A percentile compares a stretch with the other conserved stretches of the same genome.
phyloP scores from a whole-genome alignment of 2,888 invertebrate species.

The Clistopyga incitator region DNA sequence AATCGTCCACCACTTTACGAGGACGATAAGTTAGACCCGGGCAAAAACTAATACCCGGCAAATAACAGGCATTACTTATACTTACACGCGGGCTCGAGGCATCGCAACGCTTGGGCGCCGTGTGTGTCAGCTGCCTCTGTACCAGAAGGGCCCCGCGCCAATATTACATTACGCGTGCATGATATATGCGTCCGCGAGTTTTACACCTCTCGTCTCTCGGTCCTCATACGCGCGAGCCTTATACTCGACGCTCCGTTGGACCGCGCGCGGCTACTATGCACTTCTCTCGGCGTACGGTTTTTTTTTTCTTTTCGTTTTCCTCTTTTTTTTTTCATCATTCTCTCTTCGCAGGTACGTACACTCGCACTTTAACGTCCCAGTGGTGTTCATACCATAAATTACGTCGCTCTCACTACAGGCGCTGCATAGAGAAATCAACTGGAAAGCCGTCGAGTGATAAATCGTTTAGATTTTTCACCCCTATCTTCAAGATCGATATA shows the following conservation, averaged over 20 bases:
- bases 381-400: constrained; percentile 60
- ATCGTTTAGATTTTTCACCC: constrained; percentile 20
- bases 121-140: constrained; percentile 69
- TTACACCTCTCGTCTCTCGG: constrained; percentile 53
- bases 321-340: constrained; percentile 17
- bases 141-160: constrained; percentile 69
- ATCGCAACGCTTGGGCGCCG: constrained; percentile 43
- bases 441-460: constrained; percentile 47
- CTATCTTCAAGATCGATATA: constrained; percentile 23
- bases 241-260: constrained; percentile 30
- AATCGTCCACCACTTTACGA: constrained; percentile 79
- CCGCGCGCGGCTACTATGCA: constrained; percentile 43
- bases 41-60: constrained; percentile 80
- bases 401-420: constrained; percentile 36
- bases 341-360: constrained; percentile 31
- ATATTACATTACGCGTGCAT: constrained; percentile 78
- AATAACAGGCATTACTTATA: constrained; percentile 80
- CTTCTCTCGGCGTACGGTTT: constrained; percentile 33
- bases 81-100: constrained; percentile 70
- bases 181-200: constrained; percentile 76
- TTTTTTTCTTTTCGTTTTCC: constrained; percentile 26
- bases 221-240: constrained; percentile 20
- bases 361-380: constrained; percentile 55
- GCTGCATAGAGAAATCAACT: constrained; percentile 36
- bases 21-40: constrained; percentile 77